Evolutionary conservation across 2,113 vertebrate genomes (phyloP).

Genomic region (Malaclemys terrapin): DNA sequence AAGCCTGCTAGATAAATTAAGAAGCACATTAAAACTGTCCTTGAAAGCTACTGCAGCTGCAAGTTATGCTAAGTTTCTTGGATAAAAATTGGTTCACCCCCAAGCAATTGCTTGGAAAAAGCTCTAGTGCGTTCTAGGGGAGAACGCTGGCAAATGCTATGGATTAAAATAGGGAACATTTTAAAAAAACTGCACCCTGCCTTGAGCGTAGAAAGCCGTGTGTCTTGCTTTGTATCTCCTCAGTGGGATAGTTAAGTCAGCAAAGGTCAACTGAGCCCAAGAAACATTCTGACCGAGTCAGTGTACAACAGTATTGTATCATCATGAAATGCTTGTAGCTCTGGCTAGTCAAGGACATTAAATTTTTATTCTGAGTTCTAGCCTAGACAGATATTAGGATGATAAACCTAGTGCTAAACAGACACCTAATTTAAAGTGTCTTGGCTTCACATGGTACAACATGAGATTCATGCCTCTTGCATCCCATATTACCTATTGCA

Average conservation of each 20-base stretch:
- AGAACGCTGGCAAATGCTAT: constrained; percentile 53
- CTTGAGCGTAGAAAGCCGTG: neutral
- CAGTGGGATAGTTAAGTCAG: constrained; percentile 28
- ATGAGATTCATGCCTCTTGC: neutral
- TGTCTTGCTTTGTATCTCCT: neutral
- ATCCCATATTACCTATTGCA: neutral
- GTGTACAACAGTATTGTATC: neutral
- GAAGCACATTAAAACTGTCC: neutral
- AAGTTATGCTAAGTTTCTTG: constrained; percentile 2
- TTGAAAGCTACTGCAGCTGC: constrained; percentile 13
- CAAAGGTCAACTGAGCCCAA: neutral
- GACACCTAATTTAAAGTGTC: neutral
- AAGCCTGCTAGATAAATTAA: neutral
- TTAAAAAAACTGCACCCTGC: neutral
- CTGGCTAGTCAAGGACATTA: neutral
- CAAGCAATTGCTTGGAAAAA: constrained; percentile 59
- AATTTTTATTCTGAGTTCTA: neutral
- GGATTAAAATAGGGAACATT: constrained; percentile 29
- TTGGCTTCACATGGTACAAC: constrained; percentile 17
- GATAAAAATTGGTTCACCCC: constrained; percentile 55
- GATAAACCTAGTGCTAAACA: constrained; percentile 21
- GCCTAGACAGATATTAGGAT: neutral
- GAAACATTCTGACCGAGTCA: neutral
- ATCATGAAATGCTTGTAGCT: neutral
- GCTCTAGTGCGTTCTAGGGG: constrained; percentile 13